Evolutionary conservation across 2,797 vertebrate genomes (phyloP).

Genomic region (Poliocrania exsul): DNA sequence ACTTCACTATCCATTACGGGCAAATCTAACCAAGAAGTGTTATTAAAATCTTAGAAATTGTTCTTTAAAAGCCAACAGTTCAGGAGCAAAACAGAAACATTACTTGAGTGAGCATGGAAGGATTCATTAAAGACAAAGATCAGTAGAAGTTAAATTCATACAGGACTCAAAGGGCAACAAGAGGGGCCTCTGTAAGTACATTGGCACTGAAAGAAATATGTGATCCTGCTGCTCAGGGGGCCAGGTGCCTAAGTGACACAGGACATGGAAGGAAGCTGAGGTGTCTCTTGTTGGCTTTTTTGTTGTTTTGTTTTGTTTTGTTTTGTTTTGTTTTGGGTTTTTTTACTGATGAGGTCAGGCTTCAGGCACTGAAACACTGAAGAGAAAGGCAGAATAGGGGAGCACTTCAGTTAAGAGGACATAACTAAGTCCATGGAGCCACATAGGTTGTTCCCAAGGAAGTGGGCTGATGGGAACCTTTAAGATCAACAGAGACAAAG

Average conservation of each 20-base stretch:
- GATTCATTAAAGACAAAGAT: not conserved
- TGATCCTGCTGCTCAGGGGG: not conserved
- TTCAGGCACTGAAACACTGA: not conserved
- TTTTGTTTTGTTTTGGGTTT: not conserved
- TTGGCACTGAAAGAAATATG: not conserved
- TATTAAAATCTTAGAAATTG: not conserved
- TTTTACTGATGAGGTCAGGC: not conserved
- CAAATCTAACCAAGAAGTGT: not conserved
- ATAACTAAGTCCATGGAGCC: not conserved
- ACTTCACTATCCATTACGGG: not conserved
- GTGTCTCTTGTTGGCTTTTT: not conserved
- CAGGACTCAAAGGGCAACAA: not conserved
- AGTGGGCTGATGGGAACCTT: not conserved
- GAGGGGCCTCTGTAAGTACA: not conserved
- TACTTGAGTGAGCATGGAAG: not conserved
- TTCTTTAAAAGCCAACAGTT: not conserved
- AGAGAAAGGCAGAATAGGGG: not conserved
- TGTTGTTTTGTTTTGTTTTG: not conserved
- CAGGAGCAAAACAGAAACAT: not conserved
- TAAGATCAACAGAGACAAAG: not conserved
- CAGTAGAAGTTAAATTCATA: not conserved
- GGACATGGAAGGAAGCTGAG: not conserved
- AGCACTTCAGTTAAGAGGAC: not conserved
- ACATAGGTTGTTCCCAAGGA: not conserved
- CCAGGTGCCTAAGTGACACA: not conserved